Evolutionary conservation across 2,888 invertebrate species (phyloP).

Genomic region (Ptilodon capucinus): DNA sequence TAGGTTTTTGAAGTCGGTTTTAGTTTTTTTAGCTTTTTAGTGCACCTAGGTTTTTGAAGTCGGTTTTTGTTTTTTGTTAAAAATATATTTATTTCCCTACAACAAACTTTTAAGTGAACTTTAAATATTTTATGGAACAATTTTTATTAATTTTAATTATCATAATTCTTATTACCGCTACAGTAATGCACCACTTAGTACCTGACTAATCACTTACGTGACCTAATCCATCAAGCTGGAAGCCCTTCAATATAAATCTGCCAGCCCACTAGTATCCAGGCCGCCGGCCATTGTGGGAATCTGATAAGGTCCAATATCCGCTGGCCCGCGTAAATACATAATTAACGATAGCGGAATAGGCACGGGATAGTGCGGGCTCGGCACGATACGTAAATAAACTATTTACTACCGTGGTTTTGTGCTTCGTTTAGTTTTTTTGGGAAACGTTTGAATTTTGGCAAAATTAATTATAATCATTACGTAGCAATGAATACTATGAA

Average conservation of each 20-base stretch:
- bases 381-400: slow-evolving; percentile 34
- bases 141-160: no score
- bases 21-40: no score
- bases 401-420: slow-evolving; percentile 23
- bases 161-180: not conserved
- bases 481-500: no score
- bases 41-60: no score
- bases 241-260: slow-evolving; percentile 19
- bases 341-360: slow-evolving; percentile 39
- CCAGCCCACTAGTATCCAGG: slow-evolving; percentile 21
- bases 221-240: slow-evolving; percentile 15
- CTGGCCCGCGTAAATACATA: slow-evolving; percentile 38
- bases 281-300: slow-evolving; percentile 13
- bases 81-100: no score
- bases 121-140: no score
- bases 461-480: no score
- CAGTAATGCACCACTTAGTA: not conserved
- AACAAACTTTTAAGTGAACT: no score
- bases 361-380: slow-evolving; percentile 18
- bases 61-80: no score
- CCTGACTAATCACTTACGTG: not conserved
- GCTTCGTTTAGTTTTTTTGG: slow-evolving; percentile 17
- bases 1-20: no score
- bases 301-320: slow-evolving; percentile 29
- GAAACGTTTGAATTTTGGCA: no score